A percentile compares a stretch with the other conserved stretches of the same genome.
phyloP scores from a whole-genome alignment of 2,888 invertebrate genomes.

The Baccha elongata region DNA sequence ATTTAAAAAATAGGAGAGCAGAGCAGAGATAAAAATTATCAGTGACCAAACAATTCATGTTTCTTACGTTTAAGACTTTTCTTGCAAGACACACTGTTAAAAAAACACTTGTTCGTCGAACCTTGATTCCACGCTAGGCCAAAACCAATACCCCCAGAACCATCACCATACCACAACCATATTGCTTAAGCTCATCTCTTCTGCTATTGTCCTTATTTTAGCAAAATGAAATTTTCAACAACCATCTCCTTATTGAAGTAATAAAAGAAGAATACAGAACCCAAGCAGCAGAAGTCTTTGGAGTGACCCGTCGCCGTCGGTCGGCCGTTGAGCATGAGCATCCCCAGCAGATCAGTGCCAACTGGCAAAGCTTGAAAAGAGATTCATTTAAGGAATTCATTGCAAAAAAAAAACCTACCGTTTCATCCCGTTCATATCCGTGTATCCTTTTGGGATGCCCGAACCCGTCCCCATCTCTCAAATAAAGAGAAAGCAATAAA shows the following conservation, averaged over 20 bases:
- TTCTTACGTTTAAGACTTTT: too few relatives aligned
- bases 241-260: conserved; percentile 73
- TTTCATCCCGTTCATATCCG: not conserved
- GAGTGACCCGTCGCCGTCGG: conserved; percentile 64
- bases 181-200: not conserved
- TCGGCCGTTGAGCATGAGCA: conserved; percentile 54
- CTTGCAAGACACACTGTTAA: conserved; percentile 46
- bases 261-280: conserved; percentile 67
- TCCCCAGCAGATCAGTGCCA: conserved; percentile 65
- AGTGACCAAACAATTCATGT: too few relatives aligned
- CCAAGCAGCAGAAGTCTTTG: conserved; percentile 59
- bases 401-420: conserved; percentile 29
- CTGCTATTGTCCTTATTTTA: conserved; percentile 60
- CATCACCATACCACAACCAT: conserved; percentile 12
- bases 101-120: conserved; percentile 64
- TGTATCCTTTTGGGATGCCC: conserved; percentile 28
- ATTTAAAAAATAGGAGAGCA: too few relatives aligned
- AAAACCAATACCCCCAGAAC: conserved; percentile 22
- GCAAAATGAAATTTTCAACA: conserved; percentile 71
- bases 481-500: conserved; percentile 57
- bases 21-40: too few relatives aligned
- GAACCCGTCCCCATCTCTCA: conserved; percentile 2
- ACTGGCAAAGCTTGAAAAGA: conserved; percentile 60
- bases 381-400: conserved; percentile 72
- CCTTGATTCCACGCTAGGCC: conserved; percentile 66